Conservation (phyloP, 2,888 invertebrate species). For the Cheilosia grossa region DNA sequence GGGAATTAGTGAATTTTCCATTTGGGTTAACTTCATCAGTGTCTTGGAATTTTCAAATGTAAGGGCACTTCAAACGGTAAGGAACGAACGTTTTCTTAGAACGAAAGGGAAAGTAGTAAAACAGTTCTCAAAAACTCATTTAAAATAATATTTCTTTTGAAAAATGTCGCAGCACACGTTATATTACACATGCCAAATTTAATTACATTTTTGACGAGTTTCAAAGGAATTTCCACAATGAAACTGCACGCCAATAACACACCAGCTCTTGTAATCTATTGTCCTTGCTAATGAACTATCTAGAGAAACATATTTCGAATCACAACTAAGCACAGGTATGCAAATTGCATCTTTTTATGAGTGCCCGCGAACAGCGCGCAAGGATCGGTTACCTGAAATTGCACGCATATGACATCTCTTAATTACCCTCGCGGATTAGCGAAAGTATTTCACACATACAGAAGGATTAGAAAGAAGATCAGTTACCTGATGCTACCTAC, state of each 20-base stretch:
- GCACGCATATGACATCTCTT: conserved; percentile 6
- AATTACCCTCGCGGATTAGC: conserved; percentile 39
- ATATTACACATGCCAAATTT: too few relatives aligned
- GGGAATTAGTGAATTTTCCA: too few relatives aligned
- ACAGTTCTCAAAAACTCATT: too few relatives aligned
- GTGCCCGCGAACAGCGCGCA: neutral
- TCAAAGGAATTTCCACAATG: too few relatives aligned
- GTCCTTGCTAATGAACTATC: neutral
- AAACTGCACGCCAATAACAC: neutral
- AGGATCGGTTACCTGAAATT: neutral
- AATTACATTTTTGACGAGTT: too few relatives aligned
- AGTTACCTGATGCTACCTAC: conserved; percentile 11
- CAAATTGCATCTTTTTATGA: neutral
- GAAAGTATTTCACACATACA: neutral
- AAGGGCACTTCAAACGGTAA: too few relatives aligned
- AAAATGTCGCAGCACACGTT: too few relatives aligned
- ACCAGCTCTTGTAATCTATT: neutral
- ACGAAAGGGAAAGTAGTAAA: too few relatives aligned
- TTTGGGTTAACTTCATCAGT: too few relatives aligned
- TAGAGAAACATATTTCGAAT: neutral
- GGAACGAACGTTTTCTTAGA: too few relatives aligned
- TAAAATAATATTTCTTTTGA: too few relatives aligned
- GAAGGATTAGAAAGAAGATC: neutral
- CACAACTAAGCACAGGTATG: neutral
- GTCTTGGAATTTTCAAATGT: too few relatives aligned